A percentile compares a stretch with the other conserved stretches of the same genome.
phyloP scores from a whole-genome alignment of 1,140 invertebrate genomes.

The Leptestheria dahalacensis region DNA sequence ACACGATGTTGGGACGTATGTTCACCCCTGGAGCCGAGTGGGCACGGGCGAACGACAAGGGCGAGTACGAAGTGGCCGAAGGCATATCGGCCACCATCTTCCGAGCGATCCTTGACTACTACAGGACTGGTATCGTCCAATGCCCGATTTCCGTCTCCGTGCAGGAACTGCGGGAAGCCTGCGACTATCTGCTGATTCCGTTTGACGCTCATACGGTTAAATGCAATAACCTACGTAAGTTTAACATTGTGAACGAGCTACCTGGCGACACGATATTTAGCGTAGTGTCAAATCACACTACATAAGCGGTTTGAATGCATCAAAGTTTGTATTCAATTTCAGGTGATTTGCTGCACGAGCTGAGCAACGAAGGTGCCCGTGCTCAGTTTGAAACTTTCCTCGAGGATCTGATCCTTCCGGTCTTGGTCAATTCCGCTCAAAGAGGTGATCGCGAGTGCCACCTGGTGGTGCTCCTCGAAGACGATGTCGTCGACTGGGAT shows the following conservation, averaged over 20 bases:
- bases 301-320: too few relatives aligned
- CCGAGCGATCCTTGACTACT: constrained; percentile 89
- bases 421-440: constrained; percentile 90
- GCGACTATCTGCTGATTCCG: constrained; percentile 94
- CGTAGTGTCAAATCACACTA: neutral
- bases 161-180: constrained; percentile 91
- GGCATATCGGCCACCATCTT: constrained; percentile 93
- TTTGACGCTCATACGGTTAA: constrained; percentile 92
- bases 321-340: constrained; percentile 21
- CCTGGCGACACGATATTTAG: neutral
- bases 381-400: constrained; percentile 92
- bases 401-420: constrained; percentile 83
- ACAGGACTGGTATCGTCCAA: constrained; percentile 72
- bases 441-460: constrained; percentile 76
- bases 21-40: constrained; percentile 88
- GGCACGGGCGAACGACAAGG: constrained; percentile 81
- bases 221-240: constrained; percentile 81
- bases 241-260: neutral
- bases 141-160: constrained; percentile 73
- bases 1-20: constrained; percentile 92
- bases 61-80: constrained; percentile 96
- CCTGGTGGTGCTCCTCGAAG: constrained; percentile 87
- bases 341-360: constrained; percentile 90
- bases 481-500: constrained; percentile 96
- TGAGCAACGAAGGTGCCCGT: constrained; percentile 95